phyloP scores from a whole-genome alignment of 35 echinoderm and acorn worm species.

The Apostichopus californicus region DNA sequence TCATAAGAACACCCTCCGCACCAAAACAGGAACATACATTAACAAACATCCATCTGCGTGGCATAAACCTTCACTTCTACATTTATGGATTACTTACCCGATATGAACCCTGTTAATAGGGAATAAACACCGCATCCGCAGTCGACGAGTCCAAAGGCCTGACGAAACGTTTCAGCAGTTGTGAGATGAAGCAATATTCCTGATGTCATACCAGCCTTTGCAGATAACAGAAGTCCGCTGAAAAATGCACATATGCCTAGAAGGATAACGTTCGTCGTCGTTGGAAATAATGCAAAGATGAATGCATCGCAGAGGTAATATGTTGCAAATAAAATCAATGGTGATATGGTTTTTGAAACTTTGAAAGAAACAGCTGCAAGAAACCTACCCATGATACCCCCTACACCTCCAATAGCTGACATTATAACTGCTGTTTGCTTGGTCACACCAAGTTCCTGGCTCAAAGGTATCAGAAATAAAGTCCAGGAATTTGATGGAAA shows the following conservation, averaged over 20 bases:
- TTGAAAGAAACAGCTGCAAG: conserved; percentile 18
- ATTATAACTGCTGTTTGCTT: not conserved
- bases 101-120: not conserved
- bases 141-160: not conserved
- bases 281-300: not conserved
- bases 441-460: not conserved
- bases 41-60: too few species aligned
- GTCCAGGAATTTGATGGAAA: conserved; percentile 6
- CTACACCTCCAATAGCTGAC: not conserved
- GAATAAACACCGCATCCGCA: not conserved
- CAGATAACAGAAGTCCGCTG: conserved; percentile 5
- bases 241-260: not conserved
- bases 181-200: not conserved
- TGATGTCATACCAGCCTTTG: conserved; percentile 15
- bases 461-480: conserved; percentile 19
- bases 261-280: not conserved
- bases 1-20: not conserved
- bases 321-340: not conserved
- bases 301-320: not conserved
- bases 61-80: too few species aligned
- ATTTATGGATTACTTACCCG: not conserved
- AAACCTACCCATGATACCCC: not conserved
- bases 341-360: not conserved
- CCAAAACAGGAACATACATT: not conserved
- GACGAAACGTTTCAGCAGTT: not conserved